Percentiles rank a stretch among this genome's conserved stretches.
Conservation (phyloP, 92 coral and sea anemone species). For the Anthopleura xanthogrammica region DNA sequence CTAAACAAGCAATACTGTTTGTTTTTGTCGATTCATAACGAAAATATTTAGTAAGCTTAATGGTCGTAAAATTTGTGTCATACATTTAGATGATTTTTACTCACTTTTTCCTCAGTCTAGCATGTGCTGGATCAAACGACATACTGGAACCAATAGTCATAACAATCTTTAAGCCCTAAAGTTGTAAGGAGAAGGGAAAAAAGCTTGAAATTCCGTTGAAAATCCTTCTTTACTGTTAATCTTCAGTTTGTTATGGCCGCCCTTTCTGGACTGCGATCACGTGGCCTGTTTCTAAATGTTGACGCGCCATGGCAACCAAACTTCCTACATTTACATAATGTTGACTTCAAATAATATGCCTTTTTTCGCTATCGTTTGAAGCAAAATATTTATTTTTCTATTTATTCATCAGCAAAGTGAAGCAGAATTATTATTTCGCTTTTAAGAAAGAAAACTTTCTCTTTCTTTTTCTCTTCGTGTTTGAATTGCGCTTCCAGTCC, state of each 20-base stretch:
- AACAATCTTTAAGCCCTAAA: conserved; percentile 30
- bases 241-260: conserved; percentile 54
- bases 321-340: not conserved
- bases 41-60: not conserved
- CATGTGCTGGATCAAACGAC: conserved; percentile 79
- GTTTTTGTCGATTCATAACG: not conserved
- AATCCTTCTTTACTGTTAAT: not conserved
- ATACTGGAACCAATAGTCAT: conserved; percentile 77
- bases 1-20: conserved; percentile 2
- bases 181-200: not conserved
- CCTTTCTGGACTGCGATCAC: conserved; percentile 29
- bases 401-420: not conserved
- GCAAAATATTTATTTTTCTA: too few species aligned
- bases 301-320: conserved; percentile 46
- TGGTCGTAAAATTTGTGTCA: not conserved
- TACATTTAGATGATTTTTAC: conserved; percentile 4
- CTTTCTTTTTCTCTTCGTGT: not conserved
- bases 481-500: not conserved
- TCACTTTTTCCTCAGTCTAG: conserved; percentile 73
- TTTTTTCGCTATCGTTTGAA: not conserved
- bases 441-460: not conserved
- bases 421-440: not conserved
- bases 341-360: not conserved
- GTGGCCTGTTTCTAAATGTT: conserved; percentile 35
- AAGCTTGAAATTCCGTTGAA: not conserved